Base-by-base conservation (phyloP, 2,797 vertebrate species). In the Sardinella longiceps region DNA sequence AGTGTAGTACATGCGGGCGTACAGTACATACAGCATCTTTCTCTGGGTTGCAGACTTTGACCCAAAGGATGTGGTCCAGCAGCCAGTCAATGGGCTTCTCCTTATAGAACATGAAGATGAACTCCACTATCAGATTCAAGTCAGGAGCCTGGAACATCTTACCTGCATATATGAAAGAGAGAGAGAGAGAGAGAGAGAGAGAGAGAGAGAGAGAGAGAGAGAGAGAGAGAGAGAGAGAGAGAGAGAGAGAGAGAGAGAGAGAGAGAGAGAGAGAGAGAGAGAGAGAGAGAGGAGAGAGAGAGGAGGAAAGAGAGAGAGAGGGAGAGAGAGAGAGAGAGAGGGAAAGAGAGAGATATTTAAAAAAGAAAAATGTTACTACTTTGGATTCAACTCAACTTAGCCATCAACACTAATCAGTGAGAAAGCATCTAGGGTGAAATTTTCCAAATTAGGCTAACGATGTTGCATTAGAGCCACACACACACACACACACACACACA, bases 31-130 rank as follows among this genome's bases (percentile, higher is more conserved):
- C 98, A 85, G 97, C 97, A 88, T 99, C 98, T 94, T 99, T 99
- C 92, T 99, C 98, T 28, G 98, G 98, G 89, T 99, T 99, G 95
- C 98, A 99, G 86, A 98, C 98, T 96, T 99, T 99, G 74, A 99
- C 98, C 98, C 98, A 99, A 50, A 99, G 97, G 90, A 99, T 99
- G 86, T 99, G 98, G 90, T 99, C 98, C 91, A 99, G 94, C 39
- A 99, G 96, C 98, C 98, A 99, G 86, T 99, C 98, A 33, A 99
- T 99, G 85, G 98, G 98, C 88, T 99, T 99, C 93, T 99, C 98
- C 89, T 99, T 99, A 88, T 99, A 99, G 93, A 99, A 99, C 98
- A 99, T 99, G 89, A 99, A 97, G 94, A 99, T 98, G 92, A 99
- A 99, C 94, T 99, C 98, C 82, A 99, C 98, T 80, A 99, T 98